phyloP scores from a whole-genome alignment of 1,140 invertebrate species.

The Doryteuthis pealeii region DNA sequence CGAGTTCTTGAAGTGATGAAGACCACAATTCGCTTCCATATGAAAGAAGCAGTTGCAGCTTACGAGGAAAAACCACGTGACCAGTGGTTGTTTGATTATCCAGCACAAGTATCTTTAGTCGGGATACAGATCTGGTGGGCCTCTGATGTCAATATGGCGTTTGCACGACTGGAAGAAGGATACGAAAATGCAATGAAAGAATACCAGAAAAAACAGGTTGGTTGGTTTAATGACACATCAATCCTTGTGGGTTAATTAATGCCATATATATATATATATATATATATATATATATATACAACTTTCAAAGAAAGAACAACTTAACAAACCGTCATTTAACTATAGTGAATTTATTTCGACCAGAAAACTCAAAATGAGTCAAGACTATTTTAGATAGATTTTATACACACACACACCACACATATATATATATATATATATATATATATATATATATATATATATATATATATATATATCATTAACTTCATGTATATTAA shows the following conservation, averaged over 20 bases:
- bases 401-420: not conserved
- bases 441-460: not conserved
- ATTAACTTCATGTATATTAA: not conserved
- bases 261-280: too few relatives aligned
- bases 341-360: not conserved
- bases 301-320: not conserved
- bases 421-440: not conserved
- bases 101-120: constrained; percentile 84
- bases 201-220: constrained; percentile 92
- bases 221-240: constrained; percentile 7
- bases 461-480: not conserved
- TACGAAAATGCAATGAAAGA: constrained; percentile 95
- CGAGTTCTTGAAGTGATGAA: too few relatives aligned
- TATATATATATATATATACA: not conserved
- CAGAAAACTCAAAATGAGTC: not conserved
- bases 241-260: too few relatives aligned
- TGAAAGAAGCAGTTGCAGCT: too few relatives aligned
- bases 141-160: constrained; percentile 89
- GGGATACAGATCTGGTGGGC: constrained; percentile 99
- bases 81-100: constrained; percentile 92
- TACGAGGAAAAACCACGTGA: constrained; percentile 95
- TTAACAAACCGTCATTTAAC: not conserved
- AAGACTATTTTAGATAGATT: not conserved
- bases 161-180: constrained; percentile 84
- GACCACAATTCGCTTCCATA: too few relatives aligned